Base-by-base conservation (phyloP, 1,140 invertebrate genomes). In the Microplitis demolitor region DNA sequence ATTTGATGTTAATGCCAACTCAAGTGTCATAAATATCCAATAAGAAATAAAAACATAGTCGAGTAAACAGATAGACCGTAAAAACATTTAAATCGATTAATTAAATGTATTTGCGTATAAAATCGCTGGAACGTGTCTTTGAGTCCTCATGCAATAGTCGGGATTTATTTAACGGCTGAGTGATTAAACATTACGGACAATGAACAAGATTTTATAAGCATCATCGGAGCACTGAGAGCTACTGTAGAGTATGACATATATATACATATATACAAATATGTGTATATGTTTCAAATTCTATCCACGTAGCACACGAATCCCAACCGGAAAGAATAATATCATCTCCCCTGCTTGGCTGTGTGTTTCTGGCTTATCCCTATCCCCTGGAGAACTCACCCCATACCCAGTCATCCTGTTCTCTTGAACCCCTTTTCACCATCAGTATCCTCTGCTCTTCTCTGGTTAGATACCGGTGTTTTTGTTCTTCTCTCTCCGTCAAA, bases 401-500 rank as follows among this genome's bases (percentile, higher is more conserved):
- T 58, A 69, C 60, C 74, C 71, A 70, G 51, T 33, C 24, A 24
- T 2, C 24, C 24, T 24, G 24, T 24, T 24, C 24, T 14, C 35
- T 71, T 51, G 68, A 72, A 16, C 56, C 71, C 62, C 58, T 73
- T 69, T 69, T 66, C 62, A 62, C 54, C 39, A 63, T 53, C 53
- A 54, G 34, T 37, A 24, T 34, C 24, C 33, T 31, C 31, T 45
- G 11, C 35, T 37, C 4, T 54, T 34, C 39, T 71, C 24, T 73
- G 67, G 34, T 45, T 66, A 33, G 50, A 53, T 67, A 63, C 61
- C 54, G 24, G 24, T 53, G 56, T 66, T 34, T 56, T 60, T 51
- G 14, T 16, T 45, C 31, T 60, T 69, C 61, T 74, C 34, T 67
- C 72, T 74, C 76, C 69, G 71, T 73, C 50, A 74, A 79, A 76